Base-by-base conservation (phyloP, 2,888 invertebrate genomes). In the Creontiades dilutus region DNA sequence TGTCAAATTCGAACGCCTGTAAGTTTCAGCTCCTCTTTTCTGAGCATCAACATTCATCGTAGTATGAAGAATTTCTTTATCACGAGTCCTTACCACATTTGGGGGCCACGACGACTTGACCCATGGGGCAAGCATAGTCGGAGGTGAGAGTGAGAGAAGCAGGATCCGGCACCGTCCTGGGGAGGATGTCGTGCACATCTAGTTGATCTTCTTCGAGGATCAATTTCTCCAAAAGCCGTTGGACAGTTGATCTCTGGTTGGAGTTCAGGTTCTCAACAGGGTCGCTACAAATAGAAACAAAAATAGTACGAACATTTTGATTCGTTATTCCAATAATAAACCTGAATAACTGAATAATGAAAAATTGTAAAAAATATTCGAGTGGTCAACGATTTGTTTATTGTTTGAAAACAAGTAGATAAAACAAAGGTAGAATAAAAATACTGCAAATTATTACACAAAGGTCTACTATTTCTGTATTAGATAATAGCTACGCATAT, bases 191-290 rank as follows among this genome's bases (percentile, higher is more conserved):
- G 92, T 97, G 95, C 4, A 98, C 98, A 92, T 98, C 98, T 93
- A 98, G 98, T 93, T 98, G 97, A 94, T 98, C 98, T 93, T 98
- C 97, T 94, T 98, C 98, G 91, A 98, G 95, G 92, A 99, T 98
- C 0, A 98, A 94, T 93, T 96, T 97, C 94, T 99, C 97, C 92
- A 99, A 94, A 90, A 99, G 94, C 90, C 96, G 95, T 93, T 98
- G 96, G 0, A 98, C 97, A 89, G 95, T 96, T 0, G 98, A 96
- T 90, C 98, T 95, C 93, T 98, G 97, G 93, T 98, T 98, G 87
- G 96, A 96, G 92, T 97, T 97, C 75, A 96, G 95, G 93, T 98
- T 96, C 91, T 96, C 94, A 91, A 98, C 97, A 90, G 98, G 98
- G 94, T 98, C 98, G 93, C 98, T 98, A 94, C 37, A 16, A 14